Base-by-base conservation (phyloP, 2,888 invertebrate species). In the Pristionchus arcanus region DNA sequence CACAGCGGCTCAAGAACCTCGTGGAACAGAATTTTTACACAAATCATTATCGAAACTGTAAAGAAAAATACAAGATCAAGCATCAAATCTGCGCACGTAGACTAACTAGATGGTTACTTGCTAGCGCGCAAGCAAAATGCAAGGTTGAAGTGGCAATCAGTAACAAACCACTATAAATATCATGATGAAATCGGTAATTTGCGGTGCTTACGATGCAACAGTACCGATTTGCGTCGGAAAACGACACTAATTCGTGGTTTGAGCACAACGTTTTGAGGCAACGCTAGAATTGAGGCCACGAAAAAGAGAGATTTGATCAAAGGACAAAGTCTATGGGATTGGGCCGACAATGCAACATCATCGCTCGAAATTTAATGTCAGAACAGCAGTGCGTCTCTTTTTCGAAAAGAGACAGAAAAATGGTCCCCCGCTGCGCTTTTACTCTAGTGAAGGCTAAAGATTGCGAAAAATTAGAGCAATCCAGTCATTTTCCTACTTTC, bases 111-210 rank as follows among this genome's bases (percentile, higher is more conserved):
- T 25, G 59, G 25, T 1, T 19, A 59, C 21, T 59, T 59, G 59
- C 19, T 59, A 25, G 21, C 25, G 21, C 25, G 59, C 19, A 21
- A 63, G 63, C 63, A 63, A 63, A 63, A n/a, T 63, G n/a, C 63
- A 63, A n/a, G 63, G 55, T n/a, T n/a, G 63, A 63, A 63, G 63
- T 63, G 63, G 63, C n/a, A 63, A 63, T 63, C 63, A 63, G n/a
- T 5, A 4, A 4, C 21, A 3, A n/a, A 3, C 9, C 4, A 2
- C 63, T 63, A 63, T n/a, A 21, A 63, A n/a, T n/a, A 63, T n/a
- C 63, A 25, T 63, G n/a, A 63, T n/a, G 63, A 25, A 63, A 63
- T n/a, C 25, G 63, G 21, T 21, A 55, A 2, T 55, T 21, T 55
- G 13, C 21, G 55, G 4, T 4, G 13, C 1, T 55, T 16, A 21